phyloP scores from a whole-genome alignment of 2,113 vertebrate genomes.

The Calidris pugnax region DNA sequence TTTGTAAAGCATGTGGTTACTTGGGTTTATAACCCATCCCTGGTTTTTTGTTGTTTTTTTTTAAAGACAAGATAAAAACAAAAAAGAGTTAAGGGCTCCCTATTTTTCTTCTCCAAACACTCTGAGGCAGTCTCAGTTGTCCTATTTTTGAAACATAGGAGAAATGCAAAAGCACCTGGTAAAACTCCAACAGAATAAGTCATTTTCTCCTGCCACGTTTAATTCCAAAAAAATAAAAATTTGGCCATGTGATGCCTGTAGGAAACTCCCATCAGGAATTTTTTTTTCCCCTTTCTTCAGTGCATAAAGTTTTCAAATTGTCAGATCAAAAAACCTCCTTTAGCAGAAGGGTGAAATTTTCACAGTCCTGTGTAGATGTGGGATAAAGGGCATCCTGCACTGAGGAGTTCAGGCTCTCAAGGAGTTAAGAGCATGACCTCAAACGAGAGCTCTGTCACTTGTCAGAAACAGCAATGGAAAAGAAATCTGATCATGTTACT shows the following conservation, averaged over 20 bases:
- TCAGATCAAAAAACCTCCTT: not conserved
- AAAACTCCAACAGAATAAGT: not conserved
- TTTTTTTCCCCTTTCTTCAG: not conserved
- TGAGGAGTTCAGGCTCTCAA: accelerated
- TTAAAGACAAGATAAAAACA: not conserved
- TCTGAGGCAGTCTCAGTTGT: not conserved
- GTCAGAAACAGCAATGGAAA: not conserved
- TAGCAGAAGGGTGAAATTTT: not conserved
- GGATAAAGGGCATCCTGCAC: not conserved
- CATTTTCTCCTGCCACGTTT: not conserved
- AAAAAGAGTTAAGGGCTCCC: not conserved
- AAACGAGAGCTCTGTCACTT: not conserved
- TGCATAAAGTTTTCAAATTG: not conserved
- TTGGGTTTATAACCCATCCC: not conserved
- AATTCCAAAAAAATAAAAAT: not conserved
- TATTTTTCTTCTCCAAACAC: not conserved
- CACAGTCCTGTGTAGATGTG: not conserved
- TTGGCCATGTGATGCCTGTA: not conserved
- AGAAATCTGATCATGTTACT: not conserved
- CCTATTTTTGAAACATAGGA: not conserved
- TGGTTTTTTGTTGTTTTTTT: not conserved
- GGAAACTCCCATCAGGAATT: not conserved
- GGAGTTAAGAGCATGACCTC: not conserved
- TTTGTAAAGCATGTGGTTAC: not conserved
- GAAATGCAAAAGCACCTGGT: not conserved